Evolutionary conservation across 1,140 invertebrate genomes (phyloP), one percentile per base, ranked within the genome.

Genomic region (Manduca sexta): DNA sequence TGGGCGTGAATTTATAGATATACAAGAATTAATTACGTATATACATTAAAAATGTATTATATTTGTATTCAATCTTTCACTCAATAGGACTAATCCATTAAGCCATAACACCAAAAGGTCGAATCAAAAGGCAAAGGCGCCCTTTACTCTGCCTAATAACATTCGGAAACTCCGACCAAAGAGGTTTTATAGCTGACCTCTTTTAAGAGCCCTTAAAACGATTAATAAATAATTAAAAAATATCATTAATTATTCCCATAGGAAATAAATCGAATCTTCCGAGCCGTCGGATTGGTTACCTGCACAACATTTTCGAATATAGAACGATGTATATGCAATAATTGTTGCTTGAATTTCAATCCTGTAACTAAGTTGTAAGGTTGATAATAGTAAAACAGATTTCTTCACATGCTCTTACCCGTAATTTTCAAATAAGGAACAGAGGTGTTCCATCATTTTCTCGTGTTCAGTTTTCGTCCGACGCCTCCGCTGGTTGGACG

Each of bases 191-290:
- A 13, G 18, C 39, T 35, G 41, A 54, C 51, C 47, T 54, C 41
- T 40, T 40, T 26, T 26, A 26, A 26, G 17, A 40, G 16, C 15
- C 38, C 35, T 54, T 52, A 17, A 26, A 45, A 47, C 52, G 40
- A 52, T 57, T 44, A 53, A 63, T 62, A 52, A 52, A 60, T 63
- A 59, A 65, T 62, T 62, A 60, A 63, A 60, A 60, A 57, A 49
- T 43, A 47, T 41, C 40, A 60, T 66, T 66, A 60, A 66, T 66
- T 63, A 62, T 66, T 60, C 47, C 35, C 42, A 58, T 55, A 49
- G 47, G 46, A 54, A 51, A 52, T 57, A 63, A 55, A 63, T 59
- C 51, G 55, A 63, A 66, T 64, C 61, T 61, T 29, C 44, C 46
- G 39, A 59, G 58, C 45, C 47, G 38, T 54, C 52, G 49, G 43